These are phyloP conservation scores for Chaetophractus vellerosus DNA, from an alignment of 2,797 vertebrate genomes.

Conservation along the genomic window DNA sequence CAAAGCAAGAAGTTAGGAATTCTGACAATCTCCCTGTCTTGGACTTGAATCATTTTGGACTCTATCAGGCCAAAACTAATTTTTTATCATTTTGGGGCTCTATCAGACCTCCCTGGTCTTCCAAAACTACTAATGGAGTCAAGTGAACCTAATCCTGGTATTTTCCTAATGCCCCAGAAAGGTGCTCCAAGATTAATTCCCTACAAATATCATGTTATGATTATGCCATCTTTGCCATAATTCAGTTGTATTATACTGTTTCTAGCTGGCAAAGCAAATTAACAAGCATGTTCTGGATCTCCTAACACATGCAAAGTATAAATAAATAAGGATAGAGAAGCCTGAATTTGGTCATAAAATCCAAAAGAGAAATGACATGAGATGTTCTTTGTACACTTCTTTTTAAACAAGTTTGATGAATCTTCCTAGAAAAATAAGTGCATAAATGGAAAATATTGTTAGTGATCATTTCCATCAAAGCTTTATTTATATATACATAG, in stretches of 20 bases:
- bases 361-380: slow-evolving; percentile 5
- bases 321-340: slow-evolving; percentile 14
- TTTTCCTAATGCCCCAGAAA: neutral
- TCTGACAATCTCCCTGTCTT: neutral
- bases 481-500: neutral
- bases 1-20: neutral
- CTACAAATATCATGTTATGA: neutral
- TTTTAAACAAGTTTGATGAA: slow-evolving; percentile 57
- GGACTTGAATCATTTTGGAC: neutral
- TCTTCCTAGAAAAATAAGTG: slow-evolving; percentile 36
- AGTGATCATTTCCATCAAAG: slow-evolving; percentile 33
- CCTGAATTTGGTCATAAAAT: slow-evolving; percentile 24
- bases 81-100: neutral
- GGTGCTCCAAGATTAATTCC: neutral
- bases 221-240: neutral
- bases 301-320: neutral
- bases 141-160: neutral
- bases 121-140: neutral
- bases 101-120: neutral
- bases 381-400: neutral
- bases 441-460: slow-evolving; percentile 38
- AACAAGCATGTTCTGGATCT: neutral
- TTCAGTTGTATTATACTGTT: neutral
- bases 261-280: slow-evolving; percentile 13
- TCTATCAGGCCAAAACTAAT: neutral